Evolutionary conservation across 2,888 invertebrate species (phyloP), one percentile per base, ranked within the genome.

Genomic region (Orthosia gracilis): DNA sequence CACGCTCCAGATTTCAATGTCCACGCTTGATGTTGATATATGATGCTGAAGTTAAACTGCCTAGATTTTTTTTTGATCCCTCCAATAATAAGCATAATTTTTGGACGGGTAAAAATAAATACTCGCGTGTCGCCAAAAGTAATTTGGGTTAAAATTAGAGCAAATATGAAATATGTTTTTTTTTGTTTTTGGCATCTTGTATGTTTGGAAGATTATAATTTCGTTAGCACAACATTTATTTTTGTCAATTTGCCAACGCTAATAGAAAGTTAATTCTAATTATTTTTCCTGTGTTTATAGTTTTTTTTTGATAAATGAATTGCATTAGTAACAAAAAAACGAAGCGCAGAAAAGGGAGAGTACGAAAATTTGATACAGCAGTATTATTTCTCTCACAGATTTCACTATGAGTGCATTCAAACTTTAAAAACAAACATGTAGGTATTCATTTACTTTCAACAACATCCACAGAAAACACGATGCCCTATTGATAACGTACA

Each of bases 1-100:
- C 82, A 72, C 75, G 63, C 52, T 59, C 79, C 69, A 83, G 81
- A 85, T 86, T 86, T 81, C 78, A 76, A 71, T 78, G 84, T 84
- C 80, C 75, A 62, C 73, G 71, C 21, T 71, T 84, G 80, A 85
- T 76, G 73, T 54, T 85, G 85, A 87, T 83, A 52, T 76, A 85
- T 85, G 66, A 65, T 63, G 58, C 73, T 82, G 72, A 84, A 87
- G 80, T 87, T 81, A 82, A 83, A 67, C 65, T 23, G 52, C 26
- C 69, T 69, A 76, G 59, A 55, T 61, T 65, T 76, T 49, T n/a
- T 74, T 57, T 52, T 62, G 1, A 52, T 47, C 3, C 7, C 23
- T 17, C 17, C 9, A 40, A 57, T 66, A 47, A 59, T 50, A 17
- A 52, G n/a, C 52, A 49, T 17, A 26, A 69, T 2, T 71, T 2